phyloP scores from a whole-genome alignment of 35 echinoderm and acorn worm genomes.

The Lytechinus variegatus region DNA sequence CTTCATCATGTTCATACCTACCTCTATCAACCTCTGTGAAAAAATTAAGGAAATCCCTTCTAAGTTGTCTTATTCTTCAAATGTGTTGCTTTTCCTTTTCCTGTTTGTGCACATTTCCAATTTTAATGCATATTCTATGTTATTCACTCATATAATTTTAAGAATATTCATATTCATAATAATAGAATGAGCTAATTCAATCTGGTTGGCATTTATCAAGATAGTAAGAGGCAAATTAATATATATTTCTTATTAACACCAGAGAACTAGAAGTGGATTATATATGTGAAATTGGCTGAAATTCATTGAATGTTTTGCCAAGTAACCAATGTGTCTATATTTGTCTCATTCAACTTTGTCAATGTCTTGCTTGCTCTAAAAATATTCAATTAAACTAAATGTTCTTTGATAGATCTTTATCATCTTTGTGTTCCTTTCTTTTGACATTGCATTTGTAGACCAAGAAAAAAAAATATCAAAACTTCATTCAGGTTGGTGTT shows the following conservation, averaged over 20 bases:
- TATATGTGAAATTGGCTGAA: not conserved
- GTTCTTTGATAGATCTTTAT: not conserved
- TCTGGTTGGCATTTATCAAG: not conserved
- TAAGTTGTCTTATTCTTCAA: not conserved
- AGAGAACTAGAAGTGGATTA: not conserved
- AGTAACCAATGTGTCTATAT: not conserved
- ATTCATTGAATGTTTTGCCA: not conserved
- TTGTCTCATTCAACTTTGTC: not conserved
- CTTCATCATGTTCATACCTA: slow-evolving; percentile 5
- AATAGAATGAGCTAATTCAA: not conserved
- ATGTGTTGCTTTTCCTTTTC: not conserved
- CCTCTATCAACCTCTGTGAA: not conserved
- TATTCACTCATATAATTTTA: too few relatives aligned
- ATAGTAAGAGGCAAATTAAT: not conserved
- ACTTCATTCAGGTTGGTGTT: too few relatives aligned
- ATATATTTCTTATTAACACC: not conserved
- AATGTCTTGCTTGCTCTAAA: not conserved
- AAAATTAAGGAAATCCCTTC: not conserved
- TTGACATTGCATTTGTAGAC: not conserved
- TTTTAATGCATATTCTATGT: too few relatives aligned
- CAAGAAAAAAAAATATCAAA: too few relatives aligned
- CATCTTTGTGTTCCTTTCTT: not conserved
- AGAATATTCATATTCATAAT: too few relatives aligned
- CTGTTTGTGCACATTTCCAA: not conserved
- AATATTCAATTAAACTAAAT: not conserved